A percentile compares a stretch with the other conserved stretches of the same genome.
These are phyloP conservation scores for Melanargia galathea DNA, from an alignment of 2,888 invertebrate species.

Conservation along the genomic window DNA sequence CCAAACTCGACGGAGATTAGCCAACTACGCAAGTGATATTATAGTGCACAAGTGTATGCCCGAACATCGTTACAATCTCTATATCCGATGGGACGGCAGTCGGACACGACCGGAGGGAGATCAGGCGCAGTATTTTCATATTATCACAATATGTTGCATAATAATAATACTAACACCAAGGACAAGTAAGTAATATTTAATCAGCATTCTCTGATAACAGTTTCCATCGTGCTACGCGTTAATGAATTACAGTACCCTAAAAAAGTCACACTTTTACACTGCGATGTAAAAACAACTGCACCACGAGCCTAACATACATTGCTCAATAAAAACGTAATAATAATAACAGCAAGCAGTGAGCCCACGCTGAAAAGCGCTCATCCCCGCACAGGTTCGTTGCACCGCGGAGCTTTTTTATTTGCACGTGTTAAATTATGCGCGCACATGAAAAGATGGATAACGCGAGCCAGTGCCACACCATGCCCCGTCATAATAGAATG, in stretches of 20 bases:
- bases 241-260: neutral
- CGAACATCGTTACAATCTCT: too few species aligned
- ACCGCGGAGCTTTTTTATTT: conserved; percentile 34
- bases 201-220: too few species aligned
- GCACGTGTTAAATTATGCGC: conserved; percentile 43
- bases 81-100: too few species aligned
- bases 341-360: conserved; percentile 14
- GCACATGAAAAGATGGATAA: conserved; percentile 52
- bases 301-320: conserved; percentile 14
- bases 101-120: too few species aligned
- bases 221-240: neutral
- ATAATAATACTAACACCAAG: too few species aligned
- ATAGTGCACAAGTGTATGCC: too few species aligned
- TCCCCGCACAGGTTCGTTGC: conserved; percentile 34
- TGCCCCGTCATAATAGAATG: conserved; percentile 49
- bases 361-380: conserved; percentile 27
- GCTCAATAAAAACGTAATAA: conserved; percentile 22
- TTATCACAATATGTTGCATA: too few species aligned
- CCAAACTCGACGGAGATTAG: too few species aligned
- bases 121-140: too few species aligned
- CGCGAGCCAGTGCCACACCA: conserved; percentile 50
- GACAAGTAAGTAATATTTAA: too few species aligned
- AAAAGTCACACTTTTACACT: conserved; percentile 1
- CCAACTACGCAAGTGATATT: too few species aligned
- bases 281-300: conserved; percentile 2